phyloP scores from a whole-genome alignment of 2,113 vertebrate genomes.

The Mirza zaza region DNA sequence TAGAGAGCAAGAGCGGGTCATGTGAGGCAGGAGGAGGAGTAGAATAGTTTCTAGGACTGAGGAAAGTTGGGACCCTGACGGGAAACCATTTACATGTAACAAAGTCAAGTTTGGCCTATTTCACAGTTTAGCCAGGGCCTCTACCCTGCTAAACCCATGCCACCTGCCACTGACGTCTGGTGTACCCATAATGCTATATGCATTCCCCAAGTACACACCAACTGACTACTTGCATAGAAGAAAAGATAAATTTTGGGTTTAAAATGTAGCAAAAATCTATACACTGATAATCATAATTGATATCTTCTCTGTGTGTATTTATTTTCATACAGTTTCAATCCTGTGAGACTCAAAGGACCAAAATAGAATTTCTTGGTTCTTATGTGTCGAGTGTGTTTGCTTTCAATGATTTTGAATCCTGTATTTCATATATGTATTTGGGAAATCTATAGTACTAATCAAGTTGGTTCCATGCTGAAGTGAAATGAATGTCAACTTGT shows the following conservation, averaged over 20 bases:
- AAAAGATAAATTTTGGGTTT: neutral
- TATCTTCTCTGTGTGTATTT: neutral
- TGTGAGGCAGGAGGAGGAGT: neutral
- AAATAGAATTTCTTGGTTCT: neutral
- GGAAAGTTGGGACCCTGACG: neutral
- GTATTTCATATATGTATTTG: constrained; percentile 25
- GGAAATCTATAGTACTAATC: neutral
- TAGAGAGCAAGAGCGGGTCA: neutral
- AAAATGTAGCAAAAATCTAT: neutral
- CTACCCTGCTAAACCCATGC: neutral
- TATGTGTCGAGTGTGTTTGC: neutral
- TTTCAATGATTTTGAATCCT: constrained; percentile 23
- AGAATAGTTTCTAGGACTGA: neutral
- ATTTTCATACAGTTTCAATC: neutral
- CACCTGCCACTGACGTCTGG: neutral
- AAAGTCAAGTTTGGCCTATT: constrained; percentile 26
- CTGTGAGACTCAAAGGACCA: neutral
- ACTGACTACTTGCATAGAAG: neutral
- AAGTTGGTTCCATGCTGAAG: constrained; percentile 16
- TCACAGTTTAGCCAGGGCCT: neutral
- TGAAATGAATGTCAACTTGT: constrained; percentile 10
- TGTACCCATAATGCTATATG: neutral
- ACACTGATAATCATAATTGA: neutral
- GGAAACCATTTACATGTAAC: neutral
- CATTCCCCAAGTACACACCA: neutral